A percentile compares a stretch with the other conserved stretches of the same genome.
Evolutionary conservation across 2,113 vertebrate species (phyloP).

Genomic region (Polyodon spathula): DNA sequence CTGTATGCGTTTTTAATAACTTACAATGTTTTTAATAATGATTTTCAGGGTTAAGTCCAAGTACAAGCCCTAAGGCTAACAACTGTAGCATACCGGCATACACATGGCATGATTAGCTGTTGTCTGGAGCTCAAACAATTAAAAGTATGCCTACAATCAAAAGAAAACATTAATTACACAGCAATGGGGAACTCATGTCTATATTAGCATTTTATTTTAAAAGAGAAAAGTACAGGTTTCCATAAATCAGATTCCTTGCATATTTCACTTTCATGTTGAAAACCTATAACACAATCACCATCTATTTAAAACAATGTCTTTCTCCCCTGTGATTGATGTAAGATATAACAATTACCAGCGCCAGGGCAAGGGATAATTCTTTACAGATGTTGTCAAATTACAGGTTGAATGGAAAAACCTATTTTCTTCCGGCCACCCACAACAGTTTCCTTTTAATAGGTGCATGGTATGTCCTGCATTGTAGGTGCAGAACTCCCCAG

Average conservation of each 20-base stretch:
- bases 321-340: slow-evolving; percentile 73
- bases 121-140: not conserved
- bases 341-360: slow-evolving; percentile 81
- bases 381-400: slow-evolving; percentile 86
- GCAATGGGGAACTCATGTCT: too few relatives aligned
- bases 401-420: slow-evolving; percentile 64
- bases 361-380: slow-evolving; percentile 73
- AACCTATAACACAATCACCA: slow-evolving; percentile 54
- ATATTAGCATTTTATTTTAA: too few relatives aligned
- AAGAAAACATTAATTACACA: too few relatives aligned
- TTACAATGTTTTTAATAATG: too few relatives aligned
- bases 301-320: slow-evolving; percentile 71
- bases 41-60: slow-evolving; percentile 40
- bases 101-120: slow-evolving; percentile 10
- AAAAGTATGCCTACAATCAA: not conserved
- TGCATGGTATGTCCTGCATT: slow-evolving; percentile 60
- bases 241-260: slow-evolving; percentile 4
- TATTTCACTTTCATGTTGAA: slow-evolving; percentile 55
- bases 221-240: slow-evolving; percentile 15
- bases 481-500: slow-evolving; percentile 59
- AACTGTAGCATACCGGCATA: not conserved
- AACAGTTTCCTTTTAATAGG: slow-evolving; percentile 68
- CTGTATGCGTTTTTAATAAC: too few relatives aligned
- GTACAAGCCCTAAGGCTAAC: slow-evolving; percentile 12
- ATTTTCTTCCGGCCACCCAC: slow-evolving; percentile 79